These are phyloP conservation scores for Galeopterus variegatus DNA, from an alignment of 2,113 vertebrate species.

Conservation along the genomic window DNA sequence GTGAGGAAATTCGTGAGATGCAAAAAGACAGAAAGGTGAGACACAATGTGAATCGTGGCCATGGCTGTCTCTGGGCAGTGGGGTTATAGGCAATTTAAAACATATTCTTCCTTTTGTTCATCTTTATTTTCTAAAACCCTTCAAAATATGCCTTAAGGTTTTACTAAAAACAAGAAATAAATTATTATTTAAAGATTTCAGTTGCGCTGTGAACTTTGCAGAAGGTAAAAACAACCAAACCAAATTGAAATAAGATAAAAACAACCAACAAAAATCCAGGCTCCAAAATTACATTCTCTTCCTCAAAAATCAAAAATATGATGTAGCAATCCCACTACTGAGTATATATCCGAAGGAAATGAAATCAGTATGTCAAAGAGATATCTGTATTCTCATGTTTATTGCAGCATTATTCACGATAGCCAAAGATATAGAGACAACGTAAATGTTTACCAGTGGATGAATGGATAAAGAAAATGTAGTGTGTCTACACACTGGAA, in stretches of 20 bases:
- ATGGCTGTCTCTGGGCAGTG: fast-evolving
- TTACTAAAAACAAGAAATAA: conserved; percentile 1
- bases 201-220: background rate
- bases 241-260: background rate
- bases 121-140: background rate
- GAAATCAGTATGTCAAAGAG: background rate
- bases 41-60: fast-evolving
- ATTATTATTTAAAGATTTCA: background rate
- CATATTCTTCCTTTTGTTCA: background rate
- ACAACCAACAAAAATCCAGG: background rate
- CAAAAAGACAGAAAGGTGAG: background rate
- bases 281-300: background rate
- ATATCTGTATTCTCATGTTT: background rate
- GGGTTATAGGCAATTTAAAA: background rate
- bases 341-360: no score
- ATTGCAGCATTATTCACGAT: background rate
- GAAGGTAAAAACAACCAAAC: background rate
- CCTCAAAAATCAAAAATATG: background rate
- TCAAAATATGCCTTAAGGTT: background rate
- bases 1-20: background rate
- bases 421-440: no score
- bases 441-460: no score
- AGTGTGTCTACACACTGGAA: no score
- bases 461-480: background rate
- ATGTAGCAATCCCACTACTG: background rate